Percentiles rank a stretch among this genome's conserved stretches.
phyloP scores from a whole-genome alignment of 2,888 invertebrate genomes.

The Cephus pygmeus region DNA sequence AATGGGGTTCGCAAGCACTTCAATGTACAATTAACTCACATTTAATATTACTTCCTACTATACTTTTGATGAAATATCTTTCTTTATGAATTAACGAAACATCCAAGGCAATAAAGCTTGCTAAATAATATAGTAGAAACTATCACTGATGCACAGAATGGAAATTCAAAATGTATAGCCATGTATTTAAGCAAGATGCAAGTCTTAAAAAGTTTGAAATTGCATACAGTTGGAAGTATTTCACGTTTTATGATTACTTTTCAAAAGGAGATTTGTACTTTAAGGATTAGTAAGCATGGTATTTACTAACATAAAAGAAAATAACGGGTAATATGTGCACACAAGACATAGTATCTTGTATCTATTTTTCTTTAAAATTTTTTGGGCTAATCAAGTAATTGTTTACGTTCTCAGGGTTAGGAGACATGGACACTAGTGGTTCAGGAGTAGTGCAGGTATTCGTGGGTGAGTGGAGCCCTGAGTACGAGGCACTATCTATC shows the following conservation, averaged over 20 bases:
- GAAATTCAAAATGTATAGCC: no score
- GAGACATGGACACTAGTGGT: constrained; percentile 59
- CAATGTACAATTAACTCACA: neutral
- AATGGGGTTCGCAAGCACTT: neutral
- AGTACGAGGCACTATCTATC: constrained; percentile 90
- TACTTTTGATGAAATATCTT: neutral
- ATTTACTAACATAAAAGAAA: neutral
- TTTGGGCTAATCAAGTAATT: neutral
- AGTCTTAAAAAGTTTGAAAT: neutral
- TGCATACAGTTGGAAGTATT: neutral
- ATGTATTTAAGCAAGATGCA: neutral
- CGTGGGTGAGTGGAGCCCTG: constrained; percentile 87
- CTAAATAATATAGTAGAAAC: neutral
- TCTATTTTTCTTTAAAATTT: neutral
- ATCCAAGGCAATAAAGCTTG: neutral
- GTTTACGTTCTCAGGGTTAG: constrained; percentile 38
- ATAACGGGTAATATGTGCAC: neutral
- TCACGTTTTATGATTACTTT: neutral
- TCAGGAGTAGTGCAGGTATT: constrained; percentile 77
- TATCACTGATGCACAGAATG: neutral
- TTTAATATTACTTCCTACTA: no score
- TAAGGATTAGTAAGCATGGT: neutral
- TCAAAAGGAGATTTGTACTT: neutral
- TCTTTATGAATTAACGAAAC: neutral
- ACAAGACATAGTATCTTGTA: neutral